Conservation (phyloP, 2,113 vertebrate genomes). For the Orientallactaga bullata region DNA sequence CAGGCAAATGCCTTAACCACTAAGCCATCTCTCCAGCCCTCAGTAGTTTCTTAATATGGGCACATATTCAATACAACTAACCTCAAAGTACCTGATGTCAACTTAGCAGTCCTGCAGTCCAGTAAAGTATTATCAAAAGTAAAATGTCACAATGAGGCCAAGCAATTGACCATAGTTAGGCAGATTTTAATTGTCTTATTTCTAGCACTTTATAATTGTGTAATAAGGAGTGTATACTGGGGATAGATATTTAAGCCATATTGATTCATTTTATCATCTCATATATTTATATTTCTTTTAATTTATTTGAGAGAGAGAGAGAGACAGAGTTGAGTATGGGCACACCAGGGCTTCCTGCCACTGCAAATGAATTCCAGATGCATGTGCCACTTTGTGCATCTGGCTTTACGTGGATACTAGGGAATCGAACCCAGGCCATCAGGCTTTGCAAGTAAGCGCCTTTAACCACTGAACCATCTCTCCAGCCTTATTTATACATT, state of each 20-base stretch:
- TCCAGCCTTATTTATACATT: not conserved
- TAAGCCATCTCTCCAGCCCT: too few relatives aligned
- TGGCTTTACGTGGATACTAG: too few relatives aligned
- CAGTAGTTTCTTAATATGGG: constrained; percentile 5
- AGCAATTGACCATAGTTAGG: not conserved
- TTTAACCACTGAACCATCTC: too few relatives aligned
- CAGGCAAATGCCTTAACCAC: too few relatives aligned
- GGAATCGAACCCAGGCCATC: too few relatives aligned
- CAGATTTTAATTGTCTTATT: constrained; percentile 45
- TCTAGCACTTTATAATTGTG: constrained; percentile 27
- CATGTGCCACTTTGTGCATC: too few relatives aligned
- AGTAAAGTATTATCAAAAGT: constrained; percentile 34
- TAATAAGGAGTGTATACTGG: not conserved
- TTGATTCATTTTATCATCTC: constrained; percentile 35
- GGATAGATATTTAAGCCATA: not conserved
- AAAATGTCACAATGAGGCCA: constrained; percentile 1
- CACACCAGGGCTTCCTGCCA: too few relatives aligned
- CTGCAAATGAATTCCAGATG: too few relatives aligned
- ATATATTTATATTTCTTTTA: not conserved
- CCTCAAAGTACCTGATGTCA: constrained; percentile 21
- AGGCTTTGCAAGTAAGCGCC: too few relatives aligned
- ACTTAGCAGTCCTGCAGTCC: not conserved
- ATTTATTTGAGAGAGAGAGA: too few relatives aligned
- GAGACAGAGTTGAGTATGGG: too few relatives aligned
- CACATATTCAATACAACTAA: not conserved